A percentile compares a stretch with the other conserved stretches of the same genome.
These are phyloP conservation scores for Carollia perspicillata DNA, from an alignment of 2,113 vertebrate species.

Conservation along the genomic window DNA sequence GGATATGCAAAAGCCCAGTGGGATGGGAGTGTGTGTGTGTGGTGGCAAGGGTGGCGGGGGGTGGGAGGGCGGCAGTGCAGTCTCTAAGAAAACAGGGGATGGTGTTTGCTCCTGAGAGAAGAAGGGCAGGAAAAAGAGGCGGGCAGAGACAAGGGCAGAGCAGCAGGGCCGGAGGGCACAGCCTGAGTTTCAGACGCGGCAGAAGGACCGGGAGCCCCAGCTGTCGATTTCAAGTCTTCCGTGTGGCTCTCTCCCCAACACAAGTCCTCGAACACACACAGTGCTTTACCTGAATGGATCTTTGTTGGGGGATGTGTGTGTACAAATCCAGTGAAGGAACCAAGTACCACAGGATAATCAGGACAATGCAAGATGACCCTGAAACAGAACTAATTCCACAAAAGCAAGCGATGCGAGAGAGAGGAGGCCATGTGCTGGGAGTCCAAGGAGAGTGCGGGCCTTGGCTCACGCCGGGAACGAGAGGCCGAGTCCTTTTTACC, in stretches of 20 bases:
- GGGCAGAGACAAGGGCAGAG: too few species aligned
- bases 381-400: not conserved
- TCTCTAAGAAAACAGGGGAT: not conserved
- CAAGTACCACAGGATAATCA: not conserved
- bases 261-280: not conserved
- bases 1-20: rapidly evolving
- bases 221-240: rapidly evolving
- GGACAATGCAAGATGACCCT: not conserved
- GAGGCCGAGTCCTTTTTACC: not conserved
- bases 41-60: too few species aligned
- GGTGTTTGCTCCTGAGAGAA: not conserved
- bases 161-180: not conserved
- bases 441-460: not conserved
- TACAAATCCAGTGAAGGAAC: not conserved
- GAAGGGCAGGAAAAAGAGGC: not conserved
- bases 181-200: rapidly evolving
- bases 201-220: rapidly evolving
- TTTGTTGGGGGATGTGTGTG: rapidly evolving
- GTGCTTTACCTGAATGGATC: not conserved
- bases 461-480: not conserved
- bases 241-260: not conserved
- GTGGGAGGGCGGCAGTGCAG: rapidly evolving
- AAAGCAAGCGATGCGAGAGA: not conserved
- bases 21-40: too few species aligned
- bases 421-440: rapidly evolving